A percentile compares a stretch with the other conserved stretches of the same genome.
These are phyloP conservation scores for Pseudomyrmex gracilis DNA, from an alignment of 1,140 invertebrate genomes.

Conservation along the genomic window DNA sequence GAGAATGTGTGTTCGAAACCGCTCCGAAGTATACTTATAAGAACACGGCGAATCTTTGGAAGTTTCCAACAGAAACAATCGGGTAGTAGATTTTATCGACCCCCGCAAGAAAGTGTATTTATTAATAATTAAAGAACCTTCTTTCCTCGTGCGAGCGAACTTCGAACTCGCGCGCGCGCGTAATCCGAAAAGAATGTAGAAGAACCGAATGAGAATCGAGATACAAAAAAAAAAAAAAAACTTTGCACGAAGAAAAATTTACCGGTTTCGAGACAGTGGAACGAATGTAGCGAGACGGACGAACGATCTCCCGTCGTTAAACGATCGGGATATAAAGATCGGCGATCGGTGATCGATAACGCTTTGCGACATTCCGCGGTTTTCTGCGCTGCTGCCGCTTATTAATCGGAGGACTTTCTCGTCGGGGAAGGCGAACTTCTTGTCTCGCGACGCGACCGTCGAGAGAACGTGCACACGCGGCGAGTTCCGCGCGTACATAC, in stretches of 20 bases:
- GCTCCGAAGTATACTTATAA: too few relatives aligned
- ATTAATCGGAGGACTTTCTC: constrained; percentile 61
- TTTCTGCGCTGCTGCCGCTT: constrained; percentile 40
- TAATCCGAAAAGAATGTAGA: too few relatives aligned
- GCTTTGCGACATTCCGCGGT: constrained; percentile 42
- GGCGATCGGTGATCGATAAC: constrained; percentile 34
- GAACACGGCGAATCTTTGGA: too few relatives aligned
- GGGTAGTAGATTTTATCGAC: too few relatives aligned
- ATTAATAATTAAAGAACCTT: too few relatives aligned
- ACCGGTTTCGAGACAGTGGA: background rate
- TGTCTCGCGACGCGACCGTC: constrained; percentile 68
- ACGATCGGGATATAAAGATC: constrained; percentile 46
- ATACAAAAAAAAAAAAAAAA: too few relatives aligned
- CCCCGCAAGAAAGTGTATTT: too few relatives aligned
- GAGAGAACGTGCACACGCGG: constrained; percentile 77
- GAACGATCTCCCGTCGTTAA: constrained; percentile 7
- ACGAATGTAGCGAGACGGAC: background rate
- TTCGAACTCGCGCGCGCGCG: too few relatives aligned
- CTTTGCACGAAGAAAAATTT: background rate
- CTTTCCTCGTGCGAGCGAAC: too few relatives aligned
- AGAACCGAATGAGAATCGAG: too few relatives aligned
- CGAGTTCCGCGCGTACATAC: constrained; percentile 65
- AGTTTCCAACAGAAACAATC: too few relatives aligned
- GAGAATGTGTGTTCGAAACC: too few relatives aligned
- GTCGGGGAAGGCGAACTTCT: constrained; percentile 62